phyloP scores from a whole-genome alignment of 2,797 vertebrate species.

The Phrynocephalus guinanensis region DNA sequence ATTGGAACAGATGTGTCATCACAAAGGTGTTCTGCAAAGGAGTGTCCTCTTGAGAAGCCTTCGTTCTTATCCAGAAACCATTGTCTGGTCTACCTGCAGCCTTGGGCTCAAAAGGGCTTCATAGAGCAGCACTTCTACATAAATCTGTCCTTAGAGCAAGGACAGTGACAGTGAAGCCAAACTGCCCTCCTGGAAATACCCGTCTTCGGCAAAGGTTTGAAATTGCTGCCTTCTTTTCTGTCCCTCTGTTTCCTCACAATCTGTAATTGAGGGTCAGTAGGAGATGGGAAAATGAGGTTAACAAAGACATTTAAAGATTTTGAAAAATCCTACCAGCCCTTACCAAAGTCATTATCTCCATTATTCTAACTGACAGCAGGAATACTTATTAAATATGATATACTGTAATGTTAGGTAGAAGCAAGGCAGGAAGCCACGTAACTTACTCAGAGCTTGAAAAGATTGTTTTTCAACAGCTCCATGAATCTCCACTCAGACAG shows the following conservation, averaged over 20 bases:
- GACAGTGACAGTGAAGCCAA: neutral
- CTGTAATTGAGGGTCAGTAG: too few species aligned
- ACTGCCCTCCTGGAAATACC: neutral
- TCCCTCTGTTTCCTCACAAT: neutral
- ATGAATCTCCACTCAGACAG: too few species aligned
- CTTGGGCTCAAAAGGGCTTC: neutral
- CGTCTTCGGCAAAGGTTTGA: slow-evolving; percentile 26
- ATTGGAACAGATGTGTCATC: neutral
- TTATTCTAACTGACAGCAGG: too few species aligned
- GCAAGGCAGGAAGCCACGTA: too few species aligned
- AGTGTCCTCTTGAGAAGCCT: neutral
- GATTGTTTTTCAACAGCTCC: too few species aligned
- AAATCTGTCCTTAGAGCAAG: neutral
- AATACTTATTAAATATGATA: too few species aligned
- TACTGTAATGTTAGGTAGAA: too few species aligned
- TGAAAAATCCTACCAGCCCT: too few species aligned
- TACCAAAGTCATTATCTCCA: too few species aligned
- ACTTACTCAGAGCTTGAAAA: too few species aligned
- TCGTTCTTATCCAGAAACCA: neutral
- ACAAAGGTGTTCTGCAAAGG: neutral
- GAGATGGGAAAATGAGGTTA: too few species aligned
- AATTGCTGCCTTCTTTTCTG: neutral
- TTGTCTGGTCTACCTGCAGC: neutral
- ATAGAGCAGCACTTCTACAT: neutral
- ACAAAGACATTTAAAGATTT: too few species aligned